These are phyloP conservation scores for Pagrus major DNA, from an alignment of 2,113 vertebrate genomes.

Conservation along the genomic window DNA sequence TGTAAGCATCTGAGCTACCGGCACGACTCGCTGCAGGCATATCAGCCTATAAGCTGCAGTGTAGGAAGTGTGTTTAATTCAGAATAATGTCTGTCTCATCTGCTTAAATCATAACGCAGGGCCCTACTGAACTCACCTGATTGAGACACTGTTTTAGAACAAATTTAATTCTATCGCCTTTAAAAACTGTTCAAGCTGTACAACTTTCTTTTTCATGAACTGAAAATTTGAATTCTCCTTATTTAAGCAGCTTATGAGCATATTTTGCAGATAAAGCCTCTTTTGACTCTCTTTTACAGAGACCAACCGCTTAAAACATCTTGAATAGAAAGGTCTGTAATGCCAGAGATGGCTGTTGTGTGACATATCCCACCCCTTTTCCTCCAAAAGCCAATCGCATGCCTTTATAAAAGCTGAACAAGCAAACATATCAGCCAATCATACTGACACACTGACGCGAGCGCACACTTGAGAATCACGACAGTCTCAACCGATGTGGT, in stretches of 20 bases:
- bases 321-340: too few relatives aligned
- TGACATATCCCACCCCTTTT: too few relatives aligned
- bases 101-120: neutral
- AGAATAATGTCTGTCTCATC: constrained; percentile 3
- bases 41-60: neutral
- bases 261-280: neutral
- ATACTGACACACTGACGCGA: too few relatives aligned
- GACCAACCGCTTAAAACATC: too few relatives aligned
- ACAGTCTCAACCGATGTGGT: too few relatives aligned
- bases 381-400: too few relatives aligned
- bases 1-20: constrained; percentile 36
- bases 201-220: neutral
- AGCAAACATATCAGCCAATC: too few relatives aligned
- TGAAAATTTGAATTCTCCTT: neutral
- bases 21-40: constrained; percentile 18
- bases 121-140: neutral
- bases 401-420: too few relatives aligned
- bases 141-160: neutral
- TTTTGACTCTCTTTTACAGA: too few relatives aligned
- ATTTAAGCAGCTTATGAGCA: neutral
- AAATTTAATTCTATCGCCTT: neutral
- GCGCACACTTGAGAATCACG: too few relatives aligned
- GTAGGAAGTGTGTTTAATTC: constrained; percentile 26
- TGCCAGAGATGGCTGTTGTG: too few relatives aligned
- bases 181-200: neutral